Evolutionary conservation across 2,797 vertebrate genomes (phyloP), one percentile per base, ranked within the genome.

Genomic region (Numenius phaeopus): DNA sequence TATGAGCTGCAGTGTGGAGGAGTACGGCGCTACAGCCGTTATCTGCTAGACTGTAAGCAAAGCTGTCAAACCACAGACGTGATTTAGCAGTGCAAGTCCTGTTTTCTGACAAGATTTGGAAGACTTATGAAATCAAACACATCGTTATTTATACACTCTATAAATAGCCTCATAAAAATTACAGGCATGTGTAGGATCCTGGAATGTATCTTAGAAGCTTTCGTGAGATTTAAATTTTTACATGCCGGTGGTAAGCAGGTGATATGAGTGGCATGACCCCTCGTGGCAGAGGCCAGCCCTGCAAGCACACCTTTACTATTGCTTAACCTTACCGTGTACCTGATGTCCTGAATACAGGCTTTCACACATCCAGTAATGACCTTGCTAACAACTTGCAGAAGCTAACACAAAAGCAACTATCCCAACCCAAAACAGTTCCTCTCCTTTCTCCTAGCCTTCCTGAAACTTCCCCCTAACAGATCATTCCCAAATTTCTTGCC

Each of bases 91-190:
- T 29, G 7, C 32, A 65, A 83, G 19, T 50, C 46, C 22, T 52
- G 16, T 86, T 84, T 79, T 54, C 54, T 58, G 79, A 82, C 26
- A 90, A 79, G 47, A 89, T 70, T 62, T 94, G 65, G 72, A 95
- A 75, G 71, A 65, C 14, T 46, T 54, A 34, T 7, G 75, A 86
- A 83, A 90, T 78, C 61, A 65, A 52, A 55, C 52, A 88, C 44
- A 44, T 82, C 18, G n/a, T 83, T 86, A 94, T 81, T 91, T 79
- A 61, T 46, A 47, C 23, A 50, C 8, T 40, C 26, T 26, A 46
- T 61, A 97, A 87, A 85, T 37, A 86, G 29, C 49, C 44, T 82
- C 11, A 46, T 52, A 13, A 54, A 79, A 93, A 50, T 20, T 50
- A 59, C 0, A 54, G 24, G 11, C 26, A 46, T 30, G 11, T 26